These are phyloP conservation scores for Bradypus variegatus DNA, from an alignment of 2,797 vertebrate species.

Conservation along the genomic window DNA sequence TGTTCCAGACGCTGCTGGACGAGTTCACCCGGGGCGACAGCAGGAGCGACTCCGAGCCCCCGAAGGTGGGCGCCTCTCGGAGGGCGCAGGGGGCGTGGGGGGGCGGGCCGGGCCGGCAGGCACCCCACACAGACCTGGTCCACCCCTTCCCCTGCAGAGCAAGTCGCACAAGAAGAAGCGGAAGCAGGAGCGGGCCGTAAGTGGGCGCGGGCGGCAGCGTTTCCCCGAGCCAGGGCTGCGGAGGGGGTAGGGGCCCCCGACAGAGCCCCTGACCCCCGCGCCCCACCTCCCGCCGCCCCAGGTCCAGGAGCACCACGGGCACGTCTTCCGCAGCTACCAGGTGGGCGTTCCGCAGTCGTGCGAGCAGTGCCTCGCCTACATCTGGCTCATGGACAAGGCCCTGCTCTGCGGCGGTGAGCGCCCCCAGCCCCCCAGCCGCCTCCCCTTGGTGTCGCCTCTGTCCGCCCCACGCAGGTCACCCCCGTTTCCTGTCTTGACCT, in stretches of 20 bases:
- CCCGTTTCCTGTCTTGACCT: no score
- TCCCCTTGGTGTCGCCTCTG: no score
- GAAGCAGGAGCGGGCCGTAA: slow-evolving; percentile 91
- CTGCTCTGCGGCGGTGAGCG: slow-evolving; percentile 93
- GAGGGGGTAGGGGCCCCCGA: no score
- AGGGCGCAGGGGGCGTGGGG: not conserved
- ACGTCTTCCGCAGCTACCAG: slow-evolving; percentile 90
- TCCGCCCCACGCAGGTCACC: not conserved
- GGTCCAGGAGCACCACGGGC: slow-evolving; percentile 89
- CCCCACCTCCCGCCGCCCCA: slow-evolving; percentile 50
- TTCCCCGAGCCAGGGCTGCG: slow-evolving; percentile 71
- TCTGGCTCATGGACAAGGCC: slow-evolving; percentile 99
- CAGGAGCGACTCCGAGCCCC: slow-evolving; percentile 87
- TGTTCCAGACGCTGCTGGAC: slow-evolving; percentile 95
- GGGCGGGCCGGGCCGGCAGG: not conserved
- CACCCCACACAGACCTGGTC: not conserved
- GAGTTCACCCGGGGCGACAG: slow-evolving; percentile 91
- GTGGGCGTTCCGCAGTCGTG: slow-evolving; percentile 97
- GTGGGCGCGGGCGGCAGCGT: slow-evolving; percentile 50
- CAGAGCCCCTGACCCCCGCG: not conserved
- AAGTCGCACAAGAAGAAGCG: slow-evolving; percentile 94
- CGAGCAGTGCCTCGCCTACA: slow-evolving; percentile 92
- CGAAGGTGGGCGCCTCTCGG: slow-evolving; percentile 79
- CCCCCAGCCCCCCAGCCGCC: not conserved
- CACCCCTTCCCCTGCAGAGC: slow-evolving; percentile 70